phyloP scores from a whole-genome alignment of 2,113 vertebrate genomes.

The Cnemophilus loriae region DNA sequence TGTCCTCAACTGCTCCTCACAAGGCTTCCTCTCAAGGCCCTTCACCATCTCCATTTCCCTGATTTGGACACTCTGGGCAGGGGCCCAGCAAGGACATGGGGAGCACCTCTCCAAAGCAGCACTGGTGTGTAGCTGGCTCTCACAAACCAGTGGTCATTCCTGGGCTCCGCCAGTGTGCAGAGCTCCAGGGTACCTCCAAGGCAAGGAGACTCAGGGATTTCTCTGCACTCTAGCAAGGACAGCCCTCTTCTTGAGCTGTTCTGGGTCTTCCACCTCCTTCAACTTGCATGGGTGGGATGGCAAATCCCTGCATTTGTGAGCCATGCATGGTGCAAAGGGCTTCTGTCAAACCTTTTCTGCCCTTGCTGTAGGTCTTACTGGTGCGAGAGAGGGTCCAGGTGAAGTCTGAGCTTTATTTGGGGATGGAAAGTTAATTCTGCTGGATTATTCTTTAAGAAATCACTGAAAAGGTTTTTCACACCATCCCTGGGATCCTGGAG shows the following conservation, averaged over 20 bases:
- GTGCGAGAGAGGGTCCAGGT: neutral
- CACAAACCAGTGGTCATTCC: rapidly evolving
- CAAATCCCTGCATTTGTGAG: neutral
- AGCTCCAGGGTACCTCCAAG: neutral
- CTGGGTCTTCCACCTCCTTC: neutral
- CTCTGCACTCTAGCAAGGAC: neutral
- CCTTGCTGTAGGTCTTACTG: neutral
- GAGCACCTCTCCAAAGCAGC: neutral
- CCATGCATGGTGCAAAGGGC: neutral
- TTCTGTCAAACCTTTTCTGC: neutral
- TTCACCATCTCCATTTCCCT: neutral
- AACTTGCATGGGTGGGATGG: neutral
- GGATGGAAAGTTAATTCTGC: neutral
- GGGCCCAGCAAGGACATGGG: no score
- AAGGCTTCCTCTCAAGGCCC: neutral
- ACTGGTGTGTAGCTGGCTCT: rapidly evolving
- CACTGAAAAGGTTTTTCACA: neutral
- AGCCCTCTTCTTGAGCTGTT: neutral
- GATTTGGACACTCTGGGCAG: neutral
- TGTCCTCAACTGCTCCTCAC: neutral
- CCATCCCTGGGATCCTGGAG: neutral
- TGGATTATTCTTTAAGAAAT: neutral
- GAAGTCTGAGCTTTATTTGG: neutral
- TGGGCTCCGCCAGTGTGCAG: rapidly evolving
- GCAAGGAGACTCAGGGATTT: neutral